Evolutionary conservation across 2,888 invertebrate genomes (phyloP).

Genomic region (Amiota communis): DNA sequence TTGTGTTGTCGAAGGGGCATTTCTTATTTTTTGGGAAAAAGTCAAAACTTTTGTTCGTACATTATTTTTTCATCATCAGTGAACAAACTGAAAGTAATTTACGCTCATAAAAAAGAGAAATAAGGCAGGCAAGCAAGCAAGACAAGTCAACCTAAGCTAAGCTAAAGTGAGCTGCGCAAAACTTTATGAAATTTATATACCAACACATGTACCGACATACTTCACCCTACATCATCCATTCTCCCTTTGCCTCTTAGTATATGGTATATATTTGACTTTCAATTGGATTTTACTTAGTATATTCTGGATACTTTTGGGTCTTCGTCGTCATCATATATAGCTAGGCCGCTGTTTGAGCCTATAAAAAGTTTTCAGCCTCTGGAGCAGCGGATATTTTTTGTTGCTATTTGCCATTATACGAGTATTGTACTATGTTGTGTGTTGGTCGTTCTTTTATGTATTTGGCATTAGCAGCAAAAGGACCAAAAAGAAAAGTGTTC

Average conservation of each 20-base stretch:
- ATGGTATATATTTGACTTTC: slow-evolving; percentile 17
- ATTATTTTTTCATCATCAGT: slow-evolving; percentile 70
- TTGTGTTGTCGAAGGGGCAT: too few relatives aligned
- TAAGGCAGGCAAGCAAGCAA: too few relatives aligned
- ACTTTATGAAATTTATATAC: slow-evolving; percentile 69
- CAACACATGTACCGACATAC: slow-evolving; percentile 39
- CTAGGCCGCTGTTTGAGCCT: slow-evolving; percentile 9
- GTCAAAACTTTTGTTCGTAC: slow-evolving; percentile 64
- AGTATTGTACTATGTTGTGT: too few relatives aligned
- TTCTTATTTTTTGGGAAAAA: neutral
- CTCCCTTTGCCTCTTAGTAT: neutral
- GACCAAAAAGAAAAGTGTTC: neutral
- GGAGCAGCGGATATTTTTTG: neutral
- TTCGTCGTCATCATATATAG: neutral
- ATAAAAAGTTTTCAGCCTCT: slow-evolving; percentile 29
- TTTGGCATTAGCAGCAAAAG: slow-evolving; percentile 4
- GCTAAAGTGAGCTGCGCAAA: slow-evolving; percentile 48
- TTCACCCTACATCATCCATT: neutral
- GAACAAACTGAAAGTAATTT: slow-evolving; percentile 69
- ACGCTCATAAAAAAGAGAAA: slow-evolving; percentile 66
- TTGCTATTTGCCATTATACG: neutral
- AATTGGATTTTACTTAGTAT: slow-evolving; percentile 21
- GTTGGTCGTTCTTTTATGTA: neutral
- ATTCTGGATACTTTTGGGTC: slow-evolving; percentile 8
- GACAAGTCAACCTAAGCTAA: slow-evolving; percentile 48